Percentiles rank a stretch among this genome's conserved stretches.
phyloP scores from a whole-genome alignment of 2,797 vertebrate genomes.

The Ptychobarbus kaznakovi region DNA sequence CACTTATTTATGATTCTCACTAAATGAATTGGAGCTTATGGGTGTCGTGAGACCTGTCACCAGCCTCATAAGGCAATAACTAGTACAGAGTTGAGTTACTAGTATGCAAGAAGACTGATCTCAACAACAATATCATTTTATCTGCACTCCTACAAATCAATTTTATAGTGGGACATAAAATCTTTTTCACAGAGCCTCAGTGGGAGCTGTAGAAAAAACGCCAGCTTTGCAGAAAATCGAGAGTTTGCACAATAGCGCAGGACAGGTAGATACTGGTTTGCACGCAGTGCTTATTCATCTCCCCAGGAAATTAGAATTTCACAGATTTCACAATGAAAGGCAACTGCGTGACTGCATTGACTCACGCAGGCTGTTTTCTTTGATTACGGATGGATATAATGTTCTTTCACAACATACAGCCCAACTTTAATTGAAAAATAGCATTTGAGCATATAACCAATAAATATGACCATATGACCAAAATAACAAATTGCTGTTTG shows the following conservation, averaged over 20 bases:
- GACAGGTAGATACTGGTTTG: slow-evolving; percentile 4
- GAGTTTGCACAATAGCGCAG: not conserved
- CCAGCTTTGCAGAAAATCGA: slow-evolving; percentile 8
- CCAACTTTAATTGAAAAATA: not conserved
- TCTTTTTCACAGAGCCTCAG: not conserved
- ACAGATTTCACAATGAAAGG: slow-evolving; percentile 8
- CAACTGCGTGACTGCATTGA: not conserved
- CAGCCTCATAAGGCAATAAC: not conserved
- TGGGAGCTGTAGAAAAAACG: not conserved
- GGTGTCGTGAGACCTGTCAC: slow-evolving; percentile 5
- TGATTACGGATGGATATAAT: slow-evolving; percentile 10
- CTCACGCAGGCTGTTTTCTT: not conserved
- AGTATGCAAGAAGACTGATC: slow-evolving; percentile 7
- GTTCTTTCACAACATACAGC: not conserved
- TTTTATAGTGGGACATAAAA: not conserved
- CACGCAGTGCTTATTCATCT: not conserved
- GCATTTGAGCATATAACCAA: not conserved
- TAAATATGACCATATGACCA: not conserved
- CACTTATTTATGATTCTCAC: slow-evolving; percentile 18
- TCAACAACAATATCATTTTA: slow-evolving; percentile 12
- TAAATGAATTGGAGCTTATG: slow-evolving; percentile 1
- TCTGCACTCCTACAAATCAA: not conserved
- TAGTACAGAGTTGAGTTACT: not conserved
- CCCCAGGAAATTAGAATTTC: slow-evolving; percentile 24
- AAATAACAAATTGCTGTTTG: not conserved